Conservation (phyloP, 1,140 invertebrate species). For the Phocides pigmalion region DNA sequence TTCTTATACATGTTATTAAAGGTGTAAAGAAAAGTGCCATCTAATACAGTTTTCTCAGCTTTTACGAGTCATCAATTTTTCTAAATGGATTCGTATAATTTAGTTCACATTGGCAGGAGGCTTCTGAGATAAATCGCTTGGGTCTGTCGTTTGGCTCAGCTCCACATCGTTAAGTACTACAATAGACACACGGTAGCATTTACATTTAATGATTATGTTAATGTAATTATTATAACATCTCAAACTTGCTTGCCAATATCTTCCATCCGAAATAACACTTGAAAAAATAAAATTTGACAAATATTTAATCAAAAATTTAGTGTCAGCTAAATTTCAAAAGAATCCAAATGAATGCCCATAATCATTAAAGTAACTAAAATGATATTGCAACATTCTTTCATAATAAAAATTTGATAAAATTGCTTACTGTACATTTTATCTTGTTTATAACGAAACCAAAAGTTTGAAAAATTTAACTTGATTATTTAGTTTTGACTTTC, state of each 20-base stretch:
- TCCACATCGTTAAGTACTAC: constrained; percentile 18
- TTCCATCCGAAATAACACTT: too few relatives aligned
- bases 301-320: too few relatives aligned
- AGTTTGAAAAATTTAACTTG: too few relatives aligned
- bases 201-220: constrained; percentile 39
- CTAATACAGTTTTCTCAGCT: background rate
- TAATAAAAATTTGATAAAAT: background rate
- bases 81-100: constrained; percentile 22
- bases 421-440: background rate
- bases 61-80: constrained; percentile 14
- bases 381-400: constrained; percentile 28
- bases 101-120: background rate
- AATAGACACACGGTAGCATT: constrained; percentile 21
- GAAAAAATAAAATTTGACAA: too few relatives aligned
- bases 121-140: constrained; percentile 18
- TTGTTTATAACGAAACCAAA: too few relatives aligned
- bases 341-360: constrained; percentile 21
- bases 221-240: background rate
- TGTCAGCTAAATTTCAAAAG: background rate
- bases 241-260: background rate
- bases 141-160: constrained; percentile 18
- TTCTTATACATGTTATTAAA: background rate
- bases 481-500: background rate
- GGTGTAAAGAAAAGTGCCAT: background rate
- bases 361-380: constrained; percentile 33